Evolutionary conservation across 2,797 vertebrate species (phyloP).

Genomic region (Acrossocheilus fasciatus): DNA sequence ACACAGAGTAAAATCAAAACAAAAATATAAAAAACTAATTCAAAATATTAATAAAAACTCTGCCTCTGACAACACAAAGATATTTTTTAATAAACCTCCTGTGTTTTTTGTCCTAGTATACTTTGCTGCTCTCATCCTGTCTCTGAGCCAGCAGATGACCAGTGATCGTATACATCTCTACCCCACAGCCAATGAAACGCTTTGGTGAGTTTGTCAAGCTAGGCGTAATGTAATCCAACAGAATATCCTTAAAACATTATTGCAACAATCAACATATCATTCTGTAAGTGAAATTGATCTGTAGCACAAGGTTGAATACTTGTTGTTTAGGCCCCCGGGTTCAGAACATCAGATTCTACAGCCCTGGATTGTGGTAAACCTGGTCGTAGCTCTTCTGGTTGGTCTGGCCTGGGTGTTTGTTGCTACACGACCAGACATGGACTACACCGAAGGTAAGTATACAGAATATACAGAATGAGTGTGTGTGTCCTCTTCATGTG

Average conservation of each 20-base stretch:
- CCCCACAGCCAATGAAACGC: conserved; percentile 83
- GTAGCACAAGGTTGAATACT: neutral
- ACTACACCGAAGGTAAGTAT: conserved; percentile 91
- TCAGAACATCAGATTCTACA: conserved; percentile 80
- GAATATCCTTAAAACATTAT: neutral
- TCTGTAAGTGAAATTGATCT: neutral
- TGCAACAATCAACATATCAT: neutral
- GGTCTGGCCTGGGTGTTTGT: conserved; percentile 91
- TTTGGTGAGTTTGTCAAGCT: conserved; percentile 82
- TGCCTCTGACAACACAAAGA: neutral
- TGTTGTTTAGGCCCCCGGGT: conserved; percentile 71
- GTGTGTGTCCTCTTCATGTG: neutral
- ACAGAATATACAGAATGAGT: neutral
- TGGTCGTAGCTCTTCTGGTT: conserved; percentile 87
- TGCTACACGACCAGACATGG: conserved; percentile 86
- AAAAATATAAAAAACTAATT: neutral
- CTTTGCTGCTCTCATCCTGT: conserved; percentile 90
- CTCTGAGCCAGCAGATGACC: conserved; percentile 95
- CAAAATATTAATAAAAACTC: neutral
- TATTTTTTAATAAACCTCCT: neutral
- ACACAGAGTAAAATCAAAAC: neutral
- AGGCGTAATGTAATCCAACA: neutral
- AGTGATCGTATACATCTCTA: conserved; percentile 94
- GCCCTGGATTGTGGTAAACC: conserved; percentile 86
- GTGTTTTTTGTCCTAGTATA: conserved; percentile 81